Conservation (phyloP, 2,888 invertebrate genomes). For the Folsomia candida region DNA sequence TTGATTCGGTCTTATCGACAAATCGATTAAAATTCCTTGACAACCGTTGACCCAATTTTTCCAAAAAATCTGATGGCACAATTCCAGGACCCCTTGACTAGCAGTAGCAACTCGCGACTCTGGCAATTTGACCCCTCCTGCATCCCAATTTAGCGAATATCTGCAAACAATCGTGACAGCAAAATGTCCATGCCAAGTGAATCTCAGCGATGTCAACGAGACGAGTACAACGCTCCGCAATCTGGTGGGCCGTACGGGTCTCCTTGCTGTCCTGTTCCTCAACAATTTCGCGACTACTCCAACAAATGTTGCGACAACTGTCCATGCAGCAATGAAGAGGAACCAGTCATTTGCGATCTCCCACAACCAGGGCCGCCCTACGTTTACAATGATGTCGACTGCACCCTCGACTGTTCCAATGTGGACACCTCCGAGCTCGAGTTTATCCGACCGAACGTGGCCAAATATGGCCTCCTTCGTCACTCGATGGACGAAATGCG, state of each 20-base stretch:
- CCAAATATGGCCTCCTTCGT: slow-evolving; percentile 47
- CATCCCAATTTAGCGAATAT: too few species aligned
- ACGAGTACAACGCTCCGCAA: slow-evolving; percentile 21
- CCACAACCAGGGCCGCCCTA: slow-evolving; percentile 46
- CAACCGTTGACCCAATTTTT: too few species aligned
- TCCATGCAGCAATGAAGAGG: slow-evolving; percentile 31
- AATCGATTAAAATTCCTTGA: too few species aligned
- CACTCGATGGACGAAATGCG: slow-evolving; percentile 50
- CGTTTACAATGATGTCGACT: slow-evolving; percentile 49
- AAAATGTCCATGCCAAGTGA: slow-evolving; percentile 28
- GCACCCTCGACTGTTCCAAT: slow-evolving; percentile 47
- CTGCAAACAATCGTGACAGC: too few species aligned
- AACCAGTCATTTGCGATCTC: slow-evolving; percentile 25
- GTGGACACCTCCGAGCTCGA: slow-evolving; percentile 48
- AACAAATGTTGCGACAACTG: slow-evolving; percentile 46
- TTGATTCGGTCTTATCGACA: too few species aligned
- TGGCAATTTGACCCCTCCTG: too few species aligned
- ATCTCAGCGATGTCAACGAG: slow-evolving; percentile 22
- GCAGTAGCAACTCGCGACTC: too few species aligned
- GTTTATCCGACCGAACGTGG: slow-evolving; percentile 47
- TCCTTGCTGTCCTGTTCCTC: slow-evolving; percentile 42
- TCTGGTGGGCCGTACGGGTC: slow-evolving; percentile 12
- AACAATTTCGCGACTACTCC: slow-evolving; percentile 48
- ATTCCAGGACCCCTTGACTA: too few species aligned
- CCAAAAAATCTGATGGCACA: too few species aligned